A percentile compares a stretch with the other conserved stretches of the same genome.
Conservation (phyloP, 2,797 vertebrate species). For the Leptodactylus fallax region DNA sequence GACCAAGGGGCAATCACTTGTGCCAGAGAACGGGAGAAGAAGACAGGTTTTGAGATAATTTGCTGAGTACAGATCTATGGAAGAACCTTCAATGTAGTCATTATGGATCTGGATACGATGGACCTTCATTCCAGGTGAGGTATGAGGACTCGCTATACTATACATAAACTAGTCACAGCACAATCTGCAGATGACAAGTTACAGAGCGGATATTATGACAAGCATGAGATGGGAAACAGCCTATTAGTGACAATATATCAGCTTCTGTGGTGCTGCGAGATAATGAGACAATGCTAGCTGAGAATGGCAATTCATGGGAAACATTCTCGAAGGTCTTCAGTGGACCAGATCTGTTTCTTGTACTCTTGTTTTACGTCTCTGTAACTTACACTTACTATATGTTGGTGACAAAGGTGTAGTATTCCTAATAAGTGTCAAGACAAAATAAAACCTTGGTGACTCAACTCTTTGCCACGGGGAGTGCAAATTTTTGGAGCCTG, state of each 20-base stretch:
- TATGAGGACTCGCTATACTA: not conserved
- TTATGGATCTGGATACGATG: not conserved
- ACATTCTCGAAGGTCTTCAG: not conserved
- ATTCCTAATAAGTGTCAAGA: not conserved
- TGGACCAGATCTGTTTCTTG: not conserved
- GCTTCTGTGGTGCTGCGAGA: not conserved
- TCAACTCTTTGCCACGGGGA: not conserved
- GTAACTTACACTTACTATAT: not conserved
- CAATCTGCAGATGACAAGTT: not conserved
- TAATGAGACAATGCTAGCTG: not conserved
- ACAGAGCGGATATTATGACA: not conserved
- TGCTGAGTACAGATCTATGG: not conserved
- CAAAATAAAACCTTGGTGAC: not conserved
- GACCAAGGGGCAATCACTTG: not conserved
- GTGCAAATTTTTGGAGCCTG: not conserved
- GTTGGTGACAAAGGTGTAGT: not conserved
- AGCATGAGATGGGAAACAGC: not conserved
- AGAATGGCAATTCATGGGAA: not conserved
- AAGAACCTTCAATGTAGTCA: not conserved
- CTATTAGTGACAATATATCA: conserved; percentile 14
- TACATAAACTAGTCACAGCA: not conserved
- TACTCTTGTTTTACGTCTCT: not conserved
- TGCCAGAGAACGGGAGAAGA: not conserved
- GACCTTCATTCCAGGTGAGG: not conserved
- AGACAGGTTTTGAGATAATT: not conserved